Conservation (phyloP, 2,888 invertebrate genomes). For the Xestia ashworthii region DNA sequence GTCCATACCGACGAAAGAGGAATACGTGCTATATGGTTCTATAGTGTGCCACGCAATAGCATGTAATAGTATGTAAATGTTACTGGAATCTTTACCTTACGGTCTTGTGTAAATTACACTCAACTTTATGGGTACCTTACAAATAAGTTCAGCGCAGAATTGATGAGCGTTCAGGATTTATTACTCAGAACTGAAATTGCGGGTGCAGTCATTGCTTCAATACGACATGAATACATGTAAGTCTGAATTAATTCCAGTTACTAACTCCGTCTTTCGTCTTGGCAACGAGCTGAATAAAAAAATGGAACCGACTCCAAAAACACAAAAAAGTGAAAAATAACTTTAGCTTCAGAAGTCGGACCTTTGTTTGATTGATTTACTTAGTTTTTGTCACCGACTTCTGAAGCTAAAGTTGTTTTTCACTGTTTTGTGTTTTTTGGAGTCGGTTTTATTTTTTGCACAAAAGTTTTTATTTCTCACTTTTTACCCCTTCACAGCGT, state of each 20-base stretch:
- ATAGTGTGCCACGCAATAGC: too few relatives aligned
- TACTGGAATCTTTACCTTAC: conserved; percentile 11
- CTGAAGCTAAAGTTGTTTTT: too few relatives aligned
- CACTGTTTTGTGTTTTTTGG: too few relatives aligned
- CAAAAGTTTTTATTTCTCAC: too few relatives aligned
- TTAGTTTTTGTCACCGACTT: too few relatives aligned
- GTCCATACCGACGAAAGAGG: neutral
- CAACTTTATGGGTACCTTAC: conserved; percentile 27
- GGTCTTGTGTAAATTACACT: conserved; percentile 29
- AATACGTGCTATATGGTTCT: neutral
- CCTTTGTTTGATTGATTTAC: too few relatives aligned
- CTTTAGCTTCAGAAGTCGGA: too few relatives aligned
- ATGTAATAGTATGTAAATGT: neutral
- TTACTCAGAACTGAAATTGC: conserved; percentile 26
- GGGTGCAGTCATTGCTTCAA: neutral
- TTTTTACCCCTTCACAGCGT: too few relatives aligned
- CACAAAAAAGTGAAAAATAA: too few relatives aligned
- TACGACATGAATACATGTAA: neutral
- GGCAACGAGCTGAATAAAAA: neutral
- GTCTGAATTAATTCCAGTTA: neutral
- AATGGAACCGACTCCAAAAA: too few relatives aligned
- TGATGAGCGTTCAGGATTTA: conserved; percentile 46
- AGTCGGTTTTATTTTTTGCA: too few relatives aligned
- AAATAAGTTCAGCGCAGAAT: conserved; percentile 30
- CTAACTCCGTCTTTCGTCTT: neutral